Evolutionary conservation across 2,797 vertebrate species (phyloP).

Genomic region (Protosalanx chinensis): DNA sequence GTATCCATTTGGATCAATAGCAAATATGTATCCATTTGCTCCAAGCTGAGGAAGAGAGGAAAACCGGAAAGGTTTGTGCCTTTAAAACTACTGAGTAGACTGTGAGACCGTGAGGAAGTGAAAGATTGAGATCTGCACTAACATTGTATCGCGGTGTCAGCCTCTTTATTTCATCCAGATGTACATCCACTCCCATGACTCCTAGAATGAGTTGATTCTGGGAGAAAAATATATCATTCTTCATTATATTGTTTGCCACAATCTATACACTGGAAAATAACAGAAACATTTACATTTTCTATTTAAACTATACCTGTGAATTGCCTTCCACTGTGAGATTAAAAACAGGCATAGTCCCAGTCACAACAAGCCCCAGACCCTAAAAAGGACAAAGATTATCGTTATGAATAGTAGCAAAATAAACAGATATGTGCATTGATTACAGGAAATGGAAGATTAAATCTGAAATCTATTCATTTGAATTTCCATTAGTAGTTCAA

Average conservation of each 20-base stretch:
- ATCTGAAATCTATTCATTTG: neutral
- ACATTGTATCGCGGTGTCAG: constrained; percentile 87
- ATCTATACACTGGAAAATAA: too few species aligned
- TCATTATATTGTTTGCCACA: too few species aligned
- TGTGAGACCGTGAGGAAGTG: neutral
- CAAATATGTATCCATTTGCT: constrained; percentile 95
- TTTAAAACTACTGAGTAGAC: neutral
- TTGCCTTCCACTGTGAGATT: constrained; percentile 91
- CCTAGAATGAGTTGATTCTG: constrained; percentile 98
- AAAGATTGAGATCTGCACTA: constrained; percentile 29
- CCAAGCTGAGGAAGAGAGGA: constrained; percentile 70
- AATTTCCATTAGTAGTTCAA: neutral
- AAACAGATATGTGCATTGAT: neutral
- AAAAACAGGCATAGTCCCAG: constrained; percentile 95
- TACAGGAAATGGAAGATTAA: neutral
- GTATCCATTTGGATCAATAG: constrained; percentile 96
- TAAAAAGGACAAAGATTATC: constrained; percentile 50
- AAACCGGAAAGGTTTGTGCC: neutral
- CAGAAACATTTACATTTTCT: too few species aligned
- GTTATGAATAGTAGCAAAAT: neutral
- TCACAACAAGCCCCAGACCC: constrained; percentile 95
- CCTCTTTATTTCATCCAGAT: constrained; percentile 93
- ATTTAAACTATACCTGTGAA: constrained; percentile 69
- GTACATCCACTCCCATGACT: constrained; percentile 96
- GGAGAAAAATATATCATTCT: neutral